Evolutionary conservation across 1,140 invertebrate genomes (phyloP).

Genomic region (Drosophila obscura): DNA sequence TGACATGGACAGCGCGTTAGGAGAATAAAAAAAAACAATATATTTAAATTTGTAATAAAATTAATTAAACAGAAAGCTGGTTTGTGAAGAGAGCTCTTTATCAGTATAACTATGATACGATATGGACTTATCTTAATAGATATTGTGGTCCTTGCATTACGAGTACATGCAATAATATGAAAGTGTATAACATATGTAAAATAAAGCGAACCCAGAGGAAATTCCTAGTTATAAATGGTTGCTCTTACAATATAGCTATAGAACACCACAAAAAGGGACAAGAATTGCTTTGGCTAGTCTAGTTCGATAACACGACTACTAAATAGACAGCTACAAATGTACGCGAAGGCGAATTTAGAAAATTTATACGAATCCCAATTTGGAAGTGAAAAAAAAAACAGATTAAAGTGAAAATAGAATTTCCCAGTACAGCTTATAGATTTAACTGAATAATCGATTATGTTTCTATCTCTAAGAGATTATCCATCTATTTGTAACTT

Average conservation of each 20-base stretch:
- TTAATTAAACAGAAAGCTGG: slow-evolving; percentile 22
- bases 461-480: slow-evolving; percentile 57
- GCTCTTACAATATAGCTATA: too few species aligned
- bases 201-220: slow-evolving; percentile 59
- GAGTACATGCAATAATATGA: slow-evolving; percentile 46
- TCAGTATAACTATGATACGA: slow-evolving; percentile 43
- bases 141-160: slow-evolving; percentile 21
- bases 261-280: too few species aligned
- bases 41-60: slow-evolving; percentile 56
- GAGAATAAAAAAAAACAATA: slow-evolving; percentile 33
- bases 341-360: too few species aligned
- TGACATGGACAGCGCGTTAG: slow-evolving; percentile 19
- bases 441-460: slow-evolving; percentile 41
- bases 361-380: too few species aligned
- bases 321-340: too few species aligned
- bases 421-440: slow-evolving; percentile 22
- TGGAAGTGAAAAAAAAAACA: too few species aligned
- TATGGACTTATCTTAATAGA: slow-evolving; percentile 34
- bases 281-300: too few species aligned
- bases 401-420: too few species aligned
- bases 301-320: too few species aligned
- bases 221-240: slow-evolving; percentile 25
- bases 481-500: slow-evolving; percentile 49
- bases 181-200: slow-evolving; percentile 64
- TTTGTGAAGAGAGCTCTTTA: slow-evolving; percentile 45